Conservation (phyloP, 2,113 vertebrate species). For the Scartelaos histophorus region DNA sequence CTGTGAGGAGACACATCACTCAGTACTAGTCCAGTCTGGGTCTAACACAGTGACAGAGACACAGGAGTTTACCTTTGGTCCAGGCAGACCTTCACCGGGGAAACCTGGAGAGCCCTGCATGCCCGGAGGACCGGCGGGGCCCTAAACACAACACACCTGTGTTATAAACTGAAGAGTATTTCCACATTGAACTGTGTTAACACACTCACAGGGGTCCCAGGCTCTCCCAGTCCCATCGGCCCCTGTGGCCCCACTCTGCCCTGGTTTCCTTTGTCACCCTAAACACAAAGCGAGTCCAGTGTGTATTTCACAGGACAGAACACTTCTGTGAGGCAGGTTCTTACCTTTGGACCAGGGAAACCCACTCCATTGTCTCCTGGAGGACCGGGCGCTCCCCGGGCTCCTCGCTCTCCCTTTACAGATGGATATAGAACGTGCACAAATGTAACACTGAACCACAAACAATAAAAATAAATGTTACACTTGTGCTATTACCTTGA, state of each 20-base stretch:
- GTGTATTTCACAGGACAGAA: neutral
- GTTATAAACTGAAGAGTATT: neutral
- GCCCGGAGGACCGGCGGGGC: slow-evolving; percentile 76
- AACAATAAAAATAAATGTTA: neutral
- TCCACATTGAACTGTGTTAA: neutral
- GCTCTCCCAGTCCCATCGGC: slow-evolving; percentile 79
- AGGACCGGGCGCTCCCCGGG: slow-evolving; percentile 78
- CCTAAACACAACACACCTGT: slow-evolving; percentile 63
- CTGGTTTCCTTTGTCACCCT: slow-evolving; percentile 85
- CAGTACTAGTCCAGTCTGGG: neutral
- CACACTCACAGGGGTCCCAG: slow-evolving; percentile 82
- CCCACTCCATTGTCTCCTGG: slow-evolving; percentile 80
- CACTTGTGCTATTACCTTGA: slow-evolving; percentile 76
- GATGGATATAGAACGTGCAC: neutral
- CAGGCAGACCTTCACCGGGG: slow-evolving; percentile 82
- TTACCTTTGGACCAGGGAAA: slow-evolving; percentile 85
- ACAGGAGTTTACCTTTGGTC: slow-evolving; percentile 77
- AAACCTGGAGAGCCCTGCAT: slow-evolving; percentile 79
- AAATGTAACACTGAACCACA: neutral
- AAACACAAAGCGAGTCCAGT: neutral
- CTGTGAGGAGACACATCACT: slow-evolving; percentile 54
- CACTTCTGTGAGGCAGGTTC: neutral
- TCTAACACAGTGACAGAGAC: neutral
- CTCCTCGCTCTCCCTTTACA: slow-evolving; percentile 76
- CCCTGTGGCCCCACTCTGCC: slow-evolving; percentile 81